Evolutionary conservation across 2,113 vertebrate species (phyloP).

Genomic region (Corydoras sp.): DNA sequence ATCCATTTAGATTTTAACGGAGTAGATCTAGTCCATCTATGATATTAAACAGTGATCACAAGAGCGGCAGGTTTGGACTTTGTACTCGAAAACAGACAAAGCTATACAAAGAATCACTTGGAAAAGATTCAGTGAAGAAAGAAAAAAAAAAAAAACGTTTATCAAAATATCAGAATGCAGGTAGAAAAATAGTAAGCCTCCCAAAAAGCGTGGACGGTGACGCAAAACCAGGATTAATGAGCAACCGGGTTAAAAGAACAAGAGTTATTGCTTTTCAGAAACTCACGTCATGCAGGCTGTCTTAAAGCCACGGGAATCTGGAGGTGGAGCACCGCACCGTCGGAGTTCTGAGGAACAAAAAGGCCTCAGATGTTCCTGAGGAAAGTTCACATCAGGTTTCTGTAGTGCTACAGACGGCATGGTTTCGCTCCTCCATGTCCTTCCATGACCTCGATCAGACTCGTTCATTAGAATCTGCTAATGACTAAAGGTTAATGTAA

Average conservation of each 20-base stretch:
- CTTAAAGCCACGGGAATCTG: slow-evolving; percentile 15
- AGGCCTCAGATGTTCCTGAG: background rate
- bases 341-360: slow-evolving; percentile 20
- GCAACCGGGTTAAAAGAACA: slow-evolving; percentile 27
- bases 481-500: too few relatives aligned
- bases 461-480: too few relatives aligned
- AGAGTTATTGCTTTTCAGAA: slow-evolving; percentile 49
- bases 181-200: slow-evolving; percentile 68
- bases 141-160: slow-evolving; percentile 43
- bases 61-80: slow-evolving; percentile 59
- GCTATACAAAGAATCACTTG: slow-evolving; percentile 55
- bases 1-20: slow-evolving; percentile 34
- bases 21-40: slow-evolving; percentile 47
- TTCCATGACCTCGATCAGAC: too few relatives aligned
- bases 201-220: slow-evolving; percentile 44
- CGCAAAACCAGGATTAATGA: slow-evolving; percentile 36
- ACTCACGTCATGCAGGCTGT: slow-evolving; percentile 9
- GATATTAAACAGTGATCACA: slow-evolving; percentile 58
- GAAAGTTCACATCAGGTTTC: too few relatives aligned
- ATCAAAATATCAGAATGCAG: slow-evolving; percentile 66
- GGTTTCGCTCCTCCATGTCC: too few relatives aligned
- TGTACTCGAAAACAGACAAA: slow-evolving; percentile 54
- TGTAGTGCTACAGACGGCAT: too few relatives aligned
- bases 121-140: slow-evolving; percentile 52
- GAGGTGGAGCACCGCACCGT: slow-evolving; percentile 21